Base-by-base conservation (phyloP, 1,140 invertebrate species). In the Probaryconus sp. region DNA sequence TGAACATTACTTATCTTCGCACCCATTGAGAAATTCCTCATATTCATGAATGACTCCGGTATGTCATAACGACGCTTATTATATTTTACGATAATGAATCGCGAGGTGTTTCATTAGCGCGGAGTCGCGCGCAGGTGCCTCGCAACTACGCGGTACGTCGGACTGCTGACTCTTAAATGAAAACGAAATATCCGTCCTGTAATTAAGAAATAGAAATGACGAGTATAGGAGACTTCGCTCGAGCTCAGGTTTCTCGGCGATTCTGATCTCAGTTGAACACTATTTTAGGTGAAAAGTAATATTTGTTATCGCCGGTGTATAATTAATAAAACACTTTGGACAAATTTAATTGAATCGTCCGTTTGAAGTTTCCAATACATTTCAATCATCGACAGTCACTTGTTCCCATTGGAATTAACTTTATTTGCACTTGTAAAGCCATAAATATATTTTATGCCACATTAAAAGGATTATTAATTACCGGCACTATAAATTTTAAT, bases 81-180 rank as follows among this genome's bases (percentile, higher is more conserved):
- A 74, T 74, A 74, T 68, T 75, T 74, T 60, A 64, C 56, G 71
- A 74, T 75, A 69, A 75, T 68, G 58, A 75, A 68, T 68, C 50
- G 48, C 55, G 42, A 40, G 63, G 61, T 55, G 38, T 67, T 67
- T 73, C 70, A 73, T 73, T 67, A 73, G 70, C 37, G 28, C 11
- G 45, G 30, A 13, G 53, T 47, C 33, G 53, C 47, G 24, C 31
- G 33, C 69, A 71, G 51, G 45, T 72, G 58, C 51, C 13, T 50
- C 37, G 21, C 45, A 35, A 47, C 16, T 26, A 10, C 20, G 38
- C 18, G 50, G 50, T 56, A 37, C 30, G 26, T 30, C 30, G 37
- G n/a, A 40, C 17, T 38, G 37, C 16, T n/a, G n/a, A n/a, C 33
- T 55, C 20, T 11, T 37, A 55, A 55, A 35, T 55, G 35, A 40